Conservation (phyloP, 2,797 vertebrate genomes). For the Myotis daubentonii region DNA sequence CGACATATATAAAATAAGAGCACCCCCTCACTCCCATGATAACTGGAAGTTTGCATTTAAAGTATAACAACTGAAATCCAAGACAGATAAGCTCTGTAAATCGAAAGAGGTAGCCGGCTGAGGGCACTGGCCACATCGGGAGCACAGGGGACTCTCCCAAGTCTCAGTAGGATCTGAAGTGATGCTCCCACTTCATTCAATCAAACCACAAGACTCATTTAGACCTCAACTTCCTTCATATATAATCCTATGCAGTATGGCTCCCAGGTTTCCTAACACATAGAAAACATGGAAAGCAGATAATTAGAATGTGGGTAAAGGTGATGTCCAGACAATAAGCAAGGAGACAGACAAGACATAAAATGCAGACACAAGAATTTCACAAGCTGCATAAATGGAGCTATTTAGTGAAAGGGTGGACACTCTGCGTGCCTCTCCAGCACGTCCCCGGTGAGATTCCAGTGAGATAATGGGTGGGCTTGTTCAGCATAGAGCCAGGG, state of each 20-base stretch:
- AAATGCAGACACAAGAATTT: background rate
- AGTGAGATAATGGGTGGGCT: background rate
- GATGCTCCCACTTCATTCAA: background rate
- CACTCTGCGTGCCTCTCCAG: background rate
- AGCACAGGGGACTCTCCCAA: accelerated
- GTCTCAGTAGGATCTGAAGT: background rate
- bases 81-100: background rate
- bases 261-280: background rate
- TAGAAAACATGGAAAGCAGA: background rate
- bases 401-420: background rate
- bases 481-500: too few relatives aligned
- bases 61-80: background rate
- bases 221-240: background rate
- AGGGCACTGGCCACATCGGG: accelerated
- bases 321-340: background rate
- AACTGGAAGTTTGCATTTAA: background rate
- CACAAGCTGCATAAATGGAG: background rate
- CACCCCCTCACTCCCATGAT: background rate
- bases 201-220: background rate
- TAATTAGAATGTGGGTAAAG: background rate
- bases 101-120: background rate
- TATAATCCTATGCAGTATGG: background rate
- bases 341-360: background rate
- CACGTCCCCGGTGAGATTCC: background rate
- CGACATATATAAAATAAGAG: slow-evolving; percentile 46